A percentile compares a stretch with the other conserved stretches of the same genome.
These are phyloP conservation scores for Urophycis tenuis DNA, from an alignment of 2,797 vertebrate species.

Conservation along the genomic window DNA sequence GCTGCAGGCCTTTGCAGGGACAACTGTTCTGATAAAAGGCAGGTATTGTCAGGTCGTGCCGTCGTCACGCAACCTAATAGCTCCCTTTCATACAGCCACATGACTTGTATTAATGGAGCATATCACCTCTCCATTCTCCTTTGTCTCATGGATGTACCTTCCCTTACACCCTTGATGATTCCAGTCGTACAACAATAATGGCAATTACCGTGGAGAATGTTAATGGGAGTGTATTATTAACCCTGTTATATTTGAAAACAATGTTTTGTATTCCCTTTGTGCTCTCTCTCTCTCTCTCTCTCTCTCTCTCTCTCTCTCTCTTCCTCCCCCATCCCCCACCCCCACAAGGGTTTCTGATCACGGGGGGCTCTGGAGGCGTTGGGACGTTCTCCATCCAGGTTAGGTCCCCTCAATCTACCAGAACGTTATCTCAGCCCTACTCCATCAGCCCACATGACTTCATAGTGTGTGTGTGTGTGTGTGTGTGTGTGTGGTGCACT, in stretches of 20 bases:
- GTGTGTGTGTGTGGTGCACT: constrained; percentile 13
- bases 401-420: constrained; percentile 1
- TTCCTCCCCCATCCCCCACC: constrained; percentile 30
- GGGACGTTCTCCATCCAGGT: constrained; percentile 92
- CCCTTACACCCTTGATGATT: not conserved
- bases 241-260: not conserved
- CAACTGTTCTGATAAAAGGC: constrained; percentile 79
- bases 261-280: not conserved
- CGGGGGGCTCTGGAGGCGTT: constrained; percentile 86
- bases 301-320: constrained; percentile 15
- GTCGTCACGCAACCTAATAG: constrained; percentile 57
- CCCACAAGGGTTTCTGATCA: constrained; percentile 80
- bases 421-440: not conserved
- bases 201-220: not conserved
- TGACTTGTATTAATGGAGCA: not conserved
- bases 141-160: not conserved
- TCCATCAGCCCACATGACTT: not conserved
- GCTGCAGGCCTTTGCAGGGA: constrained; percentile 77
- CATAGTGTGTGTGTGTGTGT: not conserved
- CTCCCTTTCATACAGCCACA: not conserved
- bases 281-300: constrained; percentile 1
- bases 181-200: not conserved
- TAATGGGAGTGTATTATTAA: not conserved
- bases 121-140: not conserved
- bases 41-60: constrained; percentile 39